Percentiles rank a stretch among this genome's conserved stretches.
These are phyloP conservation scores for Sebastes matsubarae DNA, from an alignment of 2,797 vertebrate genomes.

Conservation along the genomic window DNA sequence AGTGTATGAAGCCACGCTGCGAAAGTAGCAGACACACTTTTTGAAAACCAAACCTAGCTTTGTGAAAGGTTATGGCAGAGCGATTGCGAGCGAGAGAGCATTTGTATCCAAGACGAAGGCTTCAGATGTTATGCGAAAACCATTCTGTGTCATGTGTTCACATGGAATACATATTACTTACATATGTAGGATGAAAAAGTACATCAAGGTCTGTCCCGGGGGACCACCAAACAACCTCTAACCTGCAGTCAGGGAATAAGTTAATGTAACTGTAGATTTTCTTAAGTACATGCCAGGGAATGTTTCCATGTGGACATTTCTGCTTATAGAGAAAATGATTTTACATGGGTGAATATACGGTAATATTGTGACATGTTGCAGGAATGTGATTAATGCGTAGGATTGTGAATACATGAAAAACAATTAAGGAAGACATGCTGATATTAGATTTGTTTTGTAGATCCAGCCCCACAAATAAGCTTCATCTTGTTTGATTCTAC, in stretches of 20 bases:
- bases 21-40: constrained; percentile 39
- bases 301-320: constrained; percentile 71
- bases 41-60: constrained; percentile 46
- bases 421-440: neutral
- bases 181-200: constrained; percentile 80
- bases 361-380: neutral
- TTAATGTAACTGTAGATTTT: constrained; percentile 80
- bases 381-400: constrained; percentile 12
- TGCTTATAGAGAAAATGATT: constrained; percentile 51
- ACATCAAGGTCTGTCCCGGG: constrained; percentile 68
- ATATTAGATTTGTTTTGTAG: neutral
- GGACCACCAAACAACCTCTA: constrained; percentile 77
- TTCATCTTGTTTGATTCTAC: neutral
- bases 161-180: constrained; percentile 83
- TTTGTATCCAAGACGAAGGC: constrained; percentile 65
- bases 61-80: constrained; percentile 60
- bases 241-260: constrained; percentile 76
- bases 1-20: constrained; percentile 31
- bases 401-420: constrained; percentile 15
- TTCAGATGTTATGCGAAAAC: constrained; percentile 79
- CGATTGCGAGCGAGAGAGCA: constrained; percentile 62
- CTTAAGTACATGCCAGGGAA: constrained; percentile 73
- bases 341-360: constrained; percentile 26
- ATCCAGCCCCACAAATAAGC: neutral
- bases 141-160: constrained; percentile 76